Evolutionary conservation across 1,140 invertebrate species (phyloP).

Genomic region (Hylyphantes graminicola): DNA sequence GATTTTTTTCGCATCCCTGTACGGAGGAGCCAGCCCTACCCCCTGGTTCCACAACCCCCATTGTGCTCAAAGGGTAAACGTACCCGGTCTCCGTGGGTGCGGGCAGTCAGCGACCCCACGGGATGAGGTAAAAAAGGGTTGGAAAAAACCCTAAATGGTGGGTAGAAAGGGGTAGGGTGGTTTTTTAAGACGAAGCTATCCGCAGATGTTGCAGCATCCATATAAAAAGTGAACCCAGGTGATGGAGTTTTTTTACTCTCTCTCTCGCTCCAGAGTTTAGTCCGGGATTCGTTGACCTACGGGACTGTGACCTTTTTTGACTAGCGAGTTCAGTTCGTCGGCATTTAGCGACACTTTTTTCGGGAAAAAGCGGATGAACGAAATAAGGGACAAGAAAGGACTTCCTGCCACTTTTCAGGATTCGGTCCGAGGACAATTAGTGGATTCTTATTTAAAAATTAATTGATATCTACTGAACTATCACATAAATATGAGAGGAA

Average conservation of each 20-base stretch:
- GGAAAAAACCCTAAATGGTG: conserved; percentile 48
- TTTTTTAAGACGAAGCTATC: conserved; percentile 50
- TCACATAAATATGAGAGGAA: no score
- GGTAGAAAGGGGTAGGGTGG: conserved; percentile 39
- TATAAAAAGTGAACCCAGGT: conserved; percentile 45
- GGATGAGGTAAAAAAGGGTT: conserved; percentile 49
- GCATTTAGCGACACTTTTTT: conserved; percentile 17
- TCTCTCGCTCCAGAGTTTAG: background rate
- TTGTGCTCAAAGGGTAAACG: conserved; percentile 57
- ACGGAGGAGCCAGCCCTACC: conserved; percentile 25
- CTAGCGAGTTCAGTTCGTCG: conserved; percentile 18
- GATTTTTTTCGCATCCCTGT: conserved; percentile 20
- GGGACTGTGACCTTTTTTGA: conserved; percentile 46
- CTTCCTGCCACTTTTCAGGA: conserved; percentile 14
- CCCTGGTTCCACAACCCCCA: conserved; percentile 48
- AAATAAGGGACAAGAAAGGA: conserved; percentile 9
- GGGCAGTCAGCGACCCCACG: conserved; percentile 36
- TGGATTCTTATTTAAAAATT: no score
- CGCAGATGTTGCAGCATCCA: conserved; percentile 46
- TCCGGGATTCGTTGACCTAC: conserved; percentile 42
- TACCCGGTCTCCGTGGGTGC: conserved; percentile 47
- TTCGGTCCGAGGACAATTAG: background rate
- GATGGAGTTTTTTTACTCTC: conserved; percentile 23
- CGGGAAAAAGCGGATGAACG: conserved; percentile 14
- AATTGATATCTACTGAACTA: no score